Evolutionary conservation across 1,140 invertebrate genomes (phyloP), one percentile per base, ranked within the genome.

Genomic region (Heliconius hermathena): DNA sequence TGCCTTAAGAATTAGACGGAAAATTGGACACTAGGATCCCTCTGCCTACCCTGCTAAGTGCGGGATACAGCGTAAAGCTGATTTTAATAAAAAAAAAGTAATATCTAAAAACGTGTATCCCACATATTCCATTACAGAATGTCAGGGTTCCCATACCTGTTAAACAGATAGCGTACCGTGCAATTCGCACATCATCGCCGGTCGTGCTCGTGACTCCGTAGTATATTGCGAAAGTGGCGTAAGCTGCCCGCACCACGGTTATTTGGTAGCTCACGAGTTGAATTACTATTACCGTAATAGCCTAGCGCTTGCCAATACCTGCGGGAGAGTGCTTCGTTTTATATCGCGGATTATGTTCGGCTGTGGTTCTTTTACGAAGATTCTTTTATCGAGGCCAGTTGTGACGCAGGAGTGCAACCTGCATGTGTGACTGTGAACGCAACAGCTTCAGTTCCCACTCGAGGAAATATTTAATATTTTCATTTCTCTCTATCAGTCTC

Each of bases 201-300:
- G 66, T 83, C 81, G 84, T 82, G 77, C 73, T 90, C 88, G 87
- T 90, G 89, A 89, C 84, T 90, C 73, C 81, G 85, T 82, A 85
- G 87, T 87, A 85, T 87, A 84, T 88, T 89, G 82, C 87, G 78
- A 88, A 86, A 86, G 77, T 73, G 81, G 77, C 60, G 60, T 82
- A 80, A 86, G 82, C 83, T 80, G 77, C 85, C 84, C 85, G 83
- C 79, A 82, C 49, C 76, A 81, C 81, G 86, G 87, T 87, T 90
- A 88, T 90, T 91, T 90, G 88, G 89, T 87, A 87, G 87, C 83
- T 90, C 87, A 90, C 89, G 89, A 90, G 83, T 84, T 85, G 86
- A 85, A 85, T 92, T 90, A 91, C 89, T 84, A 88, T 90, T 88
- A 88, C 86, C 84, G 85, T 78, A 78, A 57, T 73, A 78, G 54